These are phyloP conservation scores for Rhinophrynus dorsalis DNA, from an alignment of 2,797 vertebrate species.

Conservation along the genomic window DNA sequence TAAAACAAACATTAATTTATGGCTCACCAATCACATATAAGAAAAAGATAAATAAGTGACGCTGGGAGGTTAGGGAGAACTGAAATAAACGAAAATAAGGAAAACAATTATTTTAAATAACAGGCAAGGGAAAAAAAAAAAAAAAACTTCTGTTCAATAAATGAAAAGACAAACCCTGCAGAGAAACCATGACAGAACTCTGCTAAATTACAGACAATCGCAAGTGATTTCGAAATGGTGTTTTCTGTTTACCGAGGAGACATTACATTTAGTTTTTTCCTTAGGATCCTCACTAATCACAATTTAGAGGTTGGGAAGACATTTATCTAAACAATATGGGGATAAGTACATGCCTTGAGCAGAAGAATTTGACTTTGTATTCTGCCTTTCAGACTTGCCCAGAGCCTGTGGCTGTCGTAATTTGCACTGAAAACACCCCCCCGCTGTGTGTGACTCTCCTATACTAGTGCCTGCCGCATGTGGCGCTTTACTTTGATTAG, in stretches of 20 bases:
- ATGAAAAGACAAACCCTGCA: slow-evolving; percentile 32
- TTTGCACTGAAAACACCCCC: slow-evolving; percentile 5
- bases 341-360: slow-evolving; percentile 41
- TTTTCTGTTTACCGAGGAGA: slow-evolving; percentile 27
- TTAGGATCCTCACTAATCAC: slow-evolving; percentile 45
- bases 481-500: not conserved
- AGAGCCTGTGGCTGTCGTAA: slow-evolving; percentile 8
- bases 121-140: not conserved
- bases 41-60: not conserved
- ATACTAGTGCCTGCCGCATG: not conserved
- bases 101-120: slow-evolving; percentile 24
- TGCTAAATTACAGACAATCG: slow-evolving; percentile 38
- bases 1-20: not conserved
- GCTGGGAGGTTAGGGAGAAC: not conserved
- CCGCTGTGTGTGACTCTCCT: slow-evolving; percentile 28
- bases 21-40: not conserved
- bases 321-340: slow-evolving; percentile 43
- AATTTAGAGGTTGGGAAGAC: slow-evolving; percentile 41
- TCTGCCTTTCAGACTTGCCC: slow-evolving; percentile 3
- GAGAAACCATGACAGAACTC: slow-evolving; percentile 21
- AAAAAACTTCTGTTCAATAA: slow-evolving; percentile 8
- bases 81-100: not conserved
- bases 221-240: slow-evolving; percentile 8
- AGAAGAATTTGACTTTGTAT: slow-evolving; percentile 22
- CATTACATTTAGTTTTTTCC: slow-evolving; percentile 35